Conservation (phyloP, 2,797 vertebrate species). For the Natrix natrix region DNA sequence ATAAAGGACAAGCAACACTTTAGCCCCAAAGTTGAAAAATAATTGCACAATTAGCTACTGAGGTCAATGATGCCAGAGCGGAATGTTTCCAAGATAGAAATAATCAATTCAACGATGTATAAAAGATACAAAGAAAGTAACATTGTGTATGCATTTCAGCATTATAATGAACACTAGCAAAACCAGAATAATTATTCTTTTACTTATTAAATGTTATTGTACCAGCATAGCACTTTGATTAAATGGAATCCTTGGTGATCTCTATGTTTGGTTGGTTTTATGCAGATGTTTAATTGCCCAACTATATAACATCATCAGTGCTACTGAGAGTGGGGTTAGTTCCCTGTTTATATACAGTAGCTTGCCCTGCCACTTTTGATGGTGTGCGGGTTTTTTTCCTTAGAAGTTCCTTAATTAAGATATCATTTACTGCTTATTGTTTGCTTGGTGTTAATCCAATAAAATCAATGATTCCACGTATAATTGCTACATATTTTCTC, state of each 20-base stretch:
- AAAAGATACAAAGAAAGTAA: conserved; percentile 61
- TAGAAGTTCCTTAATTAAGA: neutral
- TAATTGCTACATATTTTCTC: neutral
- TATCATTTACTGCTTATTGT: neutral
- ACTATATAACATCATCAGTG: neutral
- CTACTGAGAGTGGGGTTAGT: neutral
- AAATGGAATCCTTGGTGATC: neutral
- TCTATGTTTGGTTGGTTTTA: neutral
- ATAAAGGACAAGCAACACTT: conserved; percentile 61
- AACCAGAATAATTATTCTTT: conserved; percentile 64
- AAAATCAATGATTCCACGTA: neutral
- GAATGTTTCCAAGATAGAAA: conserved; percentile 60
- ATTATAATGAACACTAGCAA: conserved; percentile 66
- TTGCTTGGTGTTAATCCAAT: neutral
- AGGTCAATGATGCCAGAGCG: conserved; percentile 70
- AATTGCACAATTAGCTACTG: conserved; percentile 69
- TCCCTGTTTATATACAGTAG: neutral
- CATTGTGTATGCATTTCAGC: conserved; percentile 43
- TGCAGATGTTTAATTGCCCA: neutral
- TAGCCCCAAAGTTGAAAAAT: conserved; percentile 66
- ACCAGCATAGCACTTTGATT: conserved; percentile 58
- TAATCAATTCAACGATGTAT: conserved; percentile 63
- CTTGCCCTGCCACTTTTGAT: neutral
- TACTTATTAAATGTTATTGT: conserved; percentile 43
- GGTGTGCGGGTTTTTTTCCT: neutral